Evolutionary conservation across 2,888 invertebrate genomes (phyloP), one percentile per base, ranked within the genome.

Genomic region (Punctoribates punctum): DNA sequence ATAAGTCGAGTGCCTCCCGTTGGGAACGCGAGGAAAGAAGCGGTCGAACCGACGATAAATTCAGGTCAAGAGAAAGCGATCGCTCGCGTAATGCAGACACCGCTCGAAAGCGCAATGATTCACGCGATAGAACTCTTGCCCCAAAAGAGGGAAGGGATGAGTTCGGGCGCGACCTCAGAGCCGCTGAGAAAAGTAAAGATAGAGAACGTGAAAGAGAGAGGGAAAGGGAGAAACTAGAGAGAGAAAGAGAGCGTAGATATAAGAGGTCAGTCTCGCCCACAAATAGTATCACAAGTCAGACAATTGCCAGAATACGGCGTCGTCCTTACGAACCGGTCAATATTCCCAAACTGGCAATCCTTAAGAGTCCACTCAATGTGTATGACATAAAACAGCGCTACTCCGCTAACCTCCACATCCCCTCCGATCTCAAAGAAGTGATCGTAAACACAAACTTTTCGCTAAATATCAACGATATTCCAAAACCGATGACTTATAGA

Each of bases 341-440:
- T 23, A 74, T 77, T n/a, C 77, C 77, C 11, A 75, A 70, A 34
- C 29, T 23, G 46, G 20, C 38, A 23, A 74, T 77, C 8, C 27
- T 72, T 17, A 74, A 73, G 74, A 73, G 25, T 38, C 51, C 46
- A 25, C 38, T 73, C 29, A 75, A 70, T 75, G 38, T 51, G 13
- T 72, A 75, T 72, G 72, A 75, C 29, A 48, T 75, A 6, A 75
- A 72, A 54, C 72, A 29, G 20, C 38, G 72, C 20, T 77, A 65
- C 38, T 51, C 29, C 11, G 42, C 77, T 29, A 54, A 29, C 23
- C 62, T 77, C 20, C 77, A 77, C 38, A 42, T 77, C 8, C 77
- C 77, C 15, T 77, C 77, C 0, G 77, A 77, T 51, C 51, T 77
- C 13, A 77, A 77, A 42, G 77, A 77, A 70, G 65, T 74, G 8